Conservation (phyloP, 2,113 vertebrate species). For the Ameiurus melas region DNA sequence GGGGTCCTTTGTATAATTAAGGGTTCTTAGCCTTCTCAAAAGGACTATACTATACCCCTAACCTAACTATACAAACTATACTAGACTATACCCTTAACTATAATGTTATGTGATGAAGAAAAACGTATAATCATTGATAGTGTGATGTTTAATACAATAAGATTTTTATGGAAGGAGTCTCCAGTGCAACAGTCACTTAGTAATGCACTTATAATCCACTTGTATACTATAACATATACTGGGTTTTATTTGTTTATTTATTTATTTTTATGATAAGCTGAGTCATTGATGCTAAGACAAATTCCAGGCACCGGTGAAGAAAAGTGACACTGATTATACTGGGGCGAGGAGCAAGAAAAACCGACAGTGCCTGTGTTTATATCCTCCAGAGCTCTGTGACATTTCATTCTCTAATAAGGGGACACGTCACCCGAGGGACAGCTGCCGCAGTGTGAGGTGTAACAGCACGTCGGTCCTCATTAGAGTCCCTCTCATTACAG, state of each 20-base stretch:
- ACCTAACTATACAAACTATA: background rate
- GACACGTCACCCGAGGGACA: background rate
- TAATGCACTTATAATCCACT: background rate
- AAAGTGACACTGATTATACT: conserved; percentile 3
- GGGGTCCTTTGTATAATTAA: background rate
- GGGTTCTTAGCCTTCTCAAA: background rate
- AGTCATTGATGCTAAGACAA: background rate
- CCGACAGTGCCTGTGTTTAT: background rate
- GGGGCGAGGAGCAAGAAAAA: background rate
- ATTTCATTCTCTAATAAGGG: conserved; percentile 38
- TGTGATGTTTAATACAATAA: background rate
- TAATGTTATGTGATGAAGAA: background rate
- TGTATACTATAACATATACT: background rate
- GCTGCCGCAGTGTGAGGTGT: conserved; percentile 5
- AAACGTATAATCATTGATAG: background rate
- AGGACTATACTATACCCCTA: background rate
- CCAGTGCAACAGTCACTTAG: background rate
- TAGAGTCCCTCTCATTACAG: conserved; percentile 29
- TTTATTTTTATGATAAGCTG: background rate
- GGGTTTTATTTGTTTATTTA: background rate
- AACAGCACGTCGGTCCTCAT: conserved; percentile 24
- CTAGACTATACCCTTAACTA: background rate
- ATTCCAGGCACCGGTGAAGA: background rate
- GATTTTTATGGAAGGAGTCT: background rate
- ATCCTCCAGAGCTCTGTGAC: conserved; percentile 24